Evolutionary conservation across 2,797 vertebrate genomes (phyloP), one percentile per base, ranked within the genome.

Genomic region (Cynodonichthys magdalenae): DNA sequence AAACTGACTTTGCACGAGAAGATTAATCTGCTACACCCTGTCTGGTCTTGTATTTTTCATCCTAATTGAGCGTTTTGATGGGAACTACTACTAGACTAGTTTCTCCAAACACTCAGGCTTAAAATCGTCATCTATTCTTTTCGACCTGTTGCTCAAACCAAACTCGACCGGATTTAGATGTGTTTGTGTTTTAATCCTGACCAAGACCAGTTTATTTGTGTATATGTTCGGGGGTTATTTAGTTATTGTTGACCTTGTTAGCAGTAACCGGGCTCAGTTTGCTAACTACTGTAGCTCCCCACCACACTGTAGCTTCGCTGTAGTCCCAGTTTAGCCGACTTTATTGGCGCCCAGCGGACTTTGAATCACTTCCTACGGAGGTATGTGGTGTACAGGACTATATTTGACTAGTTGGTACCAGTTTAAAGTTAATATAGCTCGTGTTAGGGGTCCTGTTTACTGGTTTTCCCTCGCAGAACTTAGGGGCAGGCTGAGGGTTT

Each of bases 211-310:
- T 62, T 51, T 3, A 6, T 45, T 0, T 18, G 3, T 15, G 31
- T 34, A 8, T 2, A 14, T 9, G 0, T 66, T 5, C 1, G 7
- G 5, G 5, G n/a, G 4, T 39, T 51, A 29, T 42, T n/a, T 64
- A 34, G 34, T 78, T 70, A 63, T 78, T 76, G 66, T 69, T 83
- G 82, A 87, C 80, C 81, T 53, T 65, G 78, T 84, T 88, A 77
- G 79, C 74, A 46, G 65, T 66, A 45, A 53, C 62, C 19, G 29
- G 27, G 80, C 79, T 75, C 55, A 59, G 49, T 75, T 59, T 53
- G 87, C 87, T 88, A 88, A 79, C 54, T 51, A 48, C 63, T 58
- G 74, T 79, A 83, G 81, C 81, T 71, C 50, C 52, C 27, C 19
- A 48, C 29, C 54, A 14, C 31, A 46, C 1, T 31, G 28, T 47